phyloP scores from a whole-genome alignment of 2,113 vertebrate genomes.

The Serilophus lunatus region DNA sequence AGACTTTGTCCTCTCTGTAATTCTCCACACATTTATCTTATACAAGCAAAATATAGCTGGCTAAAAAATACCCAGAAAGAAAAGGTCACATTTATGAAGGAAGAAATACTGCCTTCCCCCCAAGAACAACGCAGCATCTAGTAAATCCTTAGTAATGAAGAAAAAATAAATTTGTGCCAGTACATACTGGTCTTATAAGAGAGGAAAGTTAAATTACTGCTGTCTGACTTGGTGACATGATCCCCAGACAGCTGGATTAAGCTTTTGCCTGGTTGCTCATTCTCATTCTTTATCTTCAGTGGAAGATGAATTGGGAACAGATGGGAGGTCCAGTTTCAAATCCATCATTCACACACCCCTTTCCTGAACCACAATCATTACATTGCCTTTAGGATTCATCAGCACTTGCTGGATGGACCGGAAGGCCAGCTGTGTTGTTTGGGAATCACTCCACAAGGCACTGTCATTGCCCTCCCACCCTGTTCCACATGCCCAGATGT shows the following conservation, averaged over 20 bases:
- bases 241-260: neutral
- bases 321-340: constrained; percentile 24
- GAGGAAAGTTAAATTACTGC: constrained; percentile 43
- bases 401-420: neutral
- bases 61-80: constrained; percentile 26
- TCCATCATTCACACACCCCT: neutral
- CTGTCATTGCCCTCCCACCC: fast-evolving
- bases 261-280: neutral
- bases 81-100: constrained; percentile 50
- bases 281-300: constrained; percentile 10
- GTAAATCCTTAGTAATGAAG: constrained; percentile 52
- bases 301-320: constrained; percentile 21
- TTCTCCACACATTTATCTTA: constrained; percentile 3
- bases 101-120: constrained; percentile 22
- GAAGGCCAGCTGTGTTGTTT: neutral
- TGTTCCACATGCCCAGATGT: neutral
- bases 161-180: constrained; percentile 50
- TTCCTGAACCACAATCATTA: neutral
- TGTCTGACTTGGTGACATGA: constrained; percentile 22
- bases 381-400: neutral
- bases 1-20: neutral
- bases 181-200: neutral
- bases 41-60: neutral
- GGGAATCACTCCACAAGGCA: neutral
- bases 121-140: neutral